Evolutionary conservation across 2,113 vertebrate species (phyloP), one percentile per base, ranked within the genome.

Genomic region (Hippocampus zosterae): DNA sequence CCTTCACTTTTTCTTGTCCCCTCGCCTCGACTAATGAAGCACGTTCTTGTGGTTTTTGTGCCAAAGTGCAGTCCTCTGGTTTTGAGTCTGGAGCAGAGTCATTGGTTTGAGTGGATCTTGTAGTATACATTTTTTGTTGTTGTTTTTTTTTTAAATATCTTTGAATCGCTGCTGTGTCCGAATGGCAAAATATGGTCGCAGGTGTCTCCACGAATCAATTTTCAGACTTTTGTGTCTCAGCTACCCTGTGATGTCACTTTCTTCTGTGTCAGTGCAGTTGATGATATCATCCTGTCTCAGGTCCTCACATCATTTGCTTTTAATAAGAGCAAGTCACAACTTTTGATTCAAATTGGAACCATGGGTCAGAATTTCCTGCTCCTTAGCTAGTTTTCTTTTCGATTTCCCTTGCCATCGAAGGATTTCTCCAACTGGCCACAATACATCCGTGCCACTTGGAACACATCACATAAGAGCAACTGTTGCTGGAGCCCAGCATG

Each of bases 171-270:
- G 23, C 16, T 37, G 33, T 40, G 18, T 21, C 18, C 19, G 37
- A 63, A 29, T 41, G 33, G 9, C 60, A 23, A 44, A 64, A 44
- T 11, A 64, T 11, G 9, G 21, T 42, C 13, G 12, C 13, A 8
- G 42, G 23, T 42, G 21, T 64, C 61, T 64, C 41, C 13, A 13
- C 40, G 8, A 25, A 57, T 25, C 13, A 29, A 29, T 29, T 29
- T 29, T 59, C 33, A 37, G 33, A 37, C 33, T 37, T 37, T 37
- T 37, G 42, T 65, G 63, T 65, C 41, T 46, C n/a, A 46, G 63
- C 23, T 44, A 25, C 63, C 46, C 42, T 65, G n/a, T 65, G 63
- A 65, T 65, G 42, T 65, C 63, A 65, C 42, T 65, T 65, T 65
- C 41, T 23, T 65, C 12, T 65, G 41, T 65, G 40, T 65, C 62